These are phyloP conservation scores for Peribatodes rhomboidaria DNA, from an alignment of 2,888 invertebrate species.

Conservation along the genomic window DNA sequence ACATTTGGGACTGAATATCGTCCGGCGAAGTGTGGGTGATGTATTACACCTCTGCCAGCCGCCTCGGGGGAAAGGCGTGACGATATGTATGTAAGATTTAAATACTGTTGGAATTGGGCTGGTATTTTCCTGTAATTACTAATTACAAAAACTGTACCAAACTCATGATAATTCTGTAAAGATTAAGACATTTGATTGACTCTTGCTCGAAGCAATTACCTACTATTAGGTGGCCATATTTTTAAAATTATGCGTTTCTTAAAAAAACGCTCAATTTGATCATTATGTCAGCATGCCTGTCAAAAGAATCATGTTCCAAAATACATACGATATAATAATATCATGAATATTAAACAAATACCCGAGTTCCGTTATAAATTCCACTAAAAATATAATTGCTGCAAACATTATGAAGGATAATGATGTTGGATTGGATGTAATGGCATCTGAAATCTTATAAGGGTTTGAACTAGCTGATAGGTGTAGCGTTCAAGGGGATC, in stretches of 20 bases:
- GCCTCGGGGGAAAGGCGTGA: too few species aligned
- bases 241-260: too few species aligned
- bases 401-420: constrained; percentile 53
- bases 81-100: too few species aligned
- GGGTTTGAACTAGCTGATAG: constrained; percentile 2
- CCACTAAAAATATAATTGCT: constrained; percentile 56
- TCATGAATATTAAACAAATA: constrained; percentile 18
- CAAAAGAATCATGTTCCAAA: neutral
- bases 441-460: constrained; percentile 18
- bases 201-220: too few species aligned
- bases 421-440: constrained; percentile 32
- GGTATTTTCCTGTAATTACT: too few species aligned
- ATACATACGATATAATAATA: neutral
- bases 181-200: too few species aligned
- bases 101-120: neutral
- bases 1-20: too few species aligned
- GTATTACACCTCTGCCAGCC: too few species aligned
- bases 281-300: neutral
- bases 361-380: constrained; percentile 43
- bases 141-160: too few species aligned
- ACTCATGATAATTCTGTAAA: too few species aligned
- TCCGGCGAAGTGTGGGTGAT: too few species aligned
- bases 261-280: neutral
- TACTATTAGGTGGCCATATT: too few species aligned
- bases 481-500: neutral